These are phyloP conservation scores for Gastrophryne carolinensis DNA, from an alignment of 2,797 vertebrate species.

Conservation along the genomic window DNA sequence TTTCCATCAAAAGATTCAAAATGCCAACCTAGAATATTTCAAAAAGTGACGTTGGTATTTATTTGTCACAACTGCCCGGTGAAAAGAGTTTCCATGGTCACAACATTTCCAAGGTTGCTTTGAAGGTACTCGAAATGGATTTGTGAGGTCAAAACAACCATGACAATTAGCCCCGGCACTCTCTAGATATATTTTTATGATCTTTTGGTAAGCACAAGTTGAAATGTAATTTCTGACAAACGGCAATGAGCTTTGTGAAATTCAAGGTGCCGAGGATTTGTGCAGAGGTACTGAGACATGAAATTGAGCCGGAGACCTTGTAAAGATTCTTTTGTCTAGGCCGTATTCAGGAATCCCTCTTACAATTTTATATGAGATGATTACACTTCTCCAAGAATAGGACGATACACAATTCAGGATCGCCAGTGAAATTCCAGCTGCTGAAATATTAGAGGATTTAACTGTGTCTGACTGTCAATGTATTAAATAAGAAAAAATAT, in stretches of 20 bases:
- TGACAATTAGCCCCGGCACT: slow-evolving; percentile 53
- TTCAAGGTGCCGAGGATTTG: slow-evolving; percentile 9
- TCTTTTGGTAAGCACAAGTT: slow-evolving; percentile 11
- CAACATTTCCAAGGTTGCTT: slow-evolving; percentile 60
- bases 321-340: slow-evolving; percentile 9
- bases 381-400: neutral
- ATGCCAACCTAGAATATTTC: slow-evolving; percentile 53
- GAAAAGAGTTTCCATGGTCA: slow-evolving; percentile 51
- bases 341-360: neutral
- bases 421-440: neutral
- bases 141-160: slow-evolving; percentile 56
- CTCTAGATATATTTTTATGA: slow-evolving; percentile 62
- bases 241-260: slow-evolving; percentile 21
- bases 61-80: slow-evolving; percentile 5
- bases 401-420: neutral
- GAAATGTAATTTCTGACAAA: slow-evolving; percentile 37
- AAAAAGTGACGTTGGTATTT: slow-evolving; percentile 23
- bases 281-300: slow-evolving; percentile 47
- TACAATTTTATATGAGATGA: slow-evolving; percentile 23
- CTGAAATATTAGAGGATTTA: too few relatives aligned
- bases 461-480: too few relatives aligned
- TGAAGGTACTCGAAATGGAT: slow-evolving; percentile 67
- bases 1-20: too few relatives aligned
- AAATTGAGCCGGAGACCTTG: slow-evolving; percentile 29
- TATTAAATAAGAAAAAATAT: too few relatives aligned